Percentiles rank a stretch among this genome's conserved stretches.
phyloP scores from a whole-genome alignment of 1,140 invertebrate species.

The Drosophila saltans region DNA sequence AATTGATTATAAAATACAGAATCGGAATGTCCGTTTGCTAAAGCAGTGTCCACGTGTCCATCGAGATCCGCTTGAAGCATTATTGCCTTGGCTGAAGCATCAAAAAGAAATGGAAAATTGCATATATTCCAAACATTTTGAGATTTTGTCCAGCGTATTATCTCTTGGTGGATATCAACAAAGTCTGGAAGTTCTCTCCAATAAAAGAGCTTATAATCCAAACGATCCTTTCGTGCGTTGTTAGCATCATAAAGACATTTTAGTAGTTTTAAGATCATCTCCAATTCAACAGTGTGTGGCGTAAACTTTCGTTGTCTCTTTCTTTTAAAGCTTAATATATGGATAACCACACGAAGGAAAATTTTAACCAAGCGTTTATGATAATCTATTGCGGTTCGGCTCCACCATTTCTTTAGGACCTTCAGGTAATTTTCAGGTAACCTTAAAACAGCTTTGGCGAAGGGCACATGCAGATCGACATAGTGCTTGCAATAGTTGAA shows the following conservation, averaged over 20 bases:
- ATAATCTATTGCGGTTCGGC: conserved; percentile 86
- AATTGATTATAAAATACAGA: conserved; percentile 79
- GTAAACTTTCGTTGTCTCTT: conserved; percentile 33
- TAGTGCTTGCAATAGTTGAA: conserved; percentile 91
- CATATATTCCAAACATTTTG: conserved; percentile 90
- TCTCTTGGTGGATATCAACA: conserved; percentile 92
- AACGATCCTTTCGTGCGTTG: conserved; percentile 86
- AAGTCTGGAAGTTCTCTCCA: conserved; percentile 90
- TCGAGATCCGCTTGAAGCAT: conserved; percentile 95
- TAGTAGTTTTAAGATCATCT: conserved; percentile 88
- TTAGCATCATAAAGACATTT: conserved; percentile 89
- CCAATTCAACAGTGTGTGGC: conserved; percentile 85
- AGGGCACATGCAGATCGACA: conserved; percentile 88
- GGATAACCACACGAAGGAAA: conserved; percentile 88
- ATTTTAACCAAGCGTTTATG: conserved; percentile 89
- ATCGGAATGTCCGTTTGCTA: conserved; percentile 88
- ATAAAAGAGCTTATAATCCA: conserved; percentile 93
- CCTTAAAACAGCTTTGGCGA: conserved; percentile 87
- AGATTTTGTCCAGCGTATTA: conserved; percentile 89
- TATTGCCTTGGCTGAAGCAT: conserved; percentile 94
- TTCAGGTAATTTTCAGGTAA: conserved; percentile 86
- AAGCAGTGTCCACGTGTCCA: conserved; percentile 93
- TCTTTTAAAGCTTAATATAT: conserved; percentile 84
- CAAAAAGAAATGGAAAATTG: conserved; percentile 97
- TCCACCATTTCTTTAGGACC: conserved; percentile 89